These are phyloP conservation scores for Helicoverpa armigera DNA, from an alignment of 1,140 invertebrate genomes.

Conservation along the genomic window DNA sequence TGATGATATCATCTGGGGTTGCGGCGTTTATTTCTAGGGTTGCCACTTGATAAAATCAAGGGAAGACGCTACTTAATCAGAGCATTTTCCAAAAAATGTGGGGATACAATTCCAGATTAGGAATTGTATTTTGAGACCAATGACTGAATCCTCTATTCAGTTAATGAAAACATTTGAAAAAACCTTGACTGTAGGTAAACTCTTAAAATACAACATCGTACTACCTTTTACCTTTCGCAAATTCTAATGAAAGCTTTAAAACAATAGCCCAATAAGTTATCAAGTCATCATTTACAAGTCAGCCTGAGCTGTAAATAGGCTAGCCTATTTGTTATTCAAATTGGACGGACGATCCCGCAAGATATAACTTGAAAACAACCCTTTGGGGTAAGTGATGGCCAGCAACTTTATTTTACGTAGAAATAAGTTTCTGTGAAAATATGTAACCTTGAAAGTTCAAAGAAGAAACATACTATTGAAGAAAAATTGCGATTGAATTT, in stretches of 20 bases:
- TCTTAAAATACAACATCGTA: too few relatives aligned
- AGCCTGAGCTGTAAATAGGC: slow-evolving; percentile 6
- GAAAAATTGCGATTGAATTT: too few relatives aligned
- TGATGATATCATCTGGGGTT: neutral
- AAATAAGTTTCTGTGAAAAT: neutral
- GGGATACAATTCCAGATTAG: too few relatives aligned
- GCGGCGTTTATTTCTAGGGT: neutral
- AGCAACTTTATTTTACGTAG: neutral
- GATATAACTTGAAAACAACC: slow-evolving; percentile 21
- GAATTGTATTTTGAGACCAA: too few relatives aligned
- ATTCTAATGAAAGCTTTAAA: neutral
- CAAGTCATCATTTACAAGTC: slow-evolving; percentile 18
- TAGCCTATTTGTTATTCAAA: slow-evolving; percentile 30
- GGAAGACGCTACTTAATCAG: too few relatives aligned
- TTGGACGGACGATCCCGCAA: slow-evolving; percentile 5
- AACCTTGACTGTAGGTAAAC: neutral
- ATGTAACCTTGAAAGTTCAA: too few relatives aligned
- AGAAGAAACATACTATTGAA: too few relatives aligned
- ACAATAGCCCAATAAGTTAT: neutral
- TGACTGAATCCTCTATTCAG: too few relatives aligned
- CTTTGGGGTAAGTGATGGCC: slow-evolving; percentile 18
- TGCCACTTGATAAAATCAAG: neutral
- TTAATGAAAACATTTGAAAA: too few relatives aligned
- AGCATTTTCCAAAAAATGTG: too few relatives aligned
- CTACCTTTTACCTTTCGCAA: too few relatives aligned